Conservation (phyloP, 1,140 invertebrate genomes). For the Penaeus chinensis region DNA sequence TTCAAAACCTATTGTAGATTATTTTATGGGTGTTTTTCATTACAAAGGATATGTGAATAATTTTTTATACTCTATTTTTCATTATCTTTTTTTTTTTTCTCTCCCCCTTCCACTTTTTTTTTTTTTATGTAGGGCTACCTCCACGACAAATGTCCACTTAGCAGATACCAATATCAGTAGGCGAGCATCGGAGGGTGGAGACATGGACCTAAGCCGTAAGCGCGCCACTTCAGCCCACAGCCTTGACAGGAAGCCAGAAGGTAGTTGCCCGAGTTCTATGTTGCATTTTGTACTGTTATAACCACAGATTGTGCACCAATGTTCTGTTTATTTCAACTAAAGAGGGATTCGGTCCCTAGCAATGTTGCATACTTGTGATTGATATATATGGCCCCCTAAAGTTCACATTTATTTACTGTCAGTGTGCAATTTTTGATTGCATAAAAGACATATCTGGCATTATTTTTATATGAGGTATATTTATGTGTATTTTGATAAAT, state of each 20-base stretch:
- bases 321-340: background rate
- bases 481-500: too few species aligned
- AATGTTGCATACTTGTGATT: too few species aligned
- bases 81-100: background rate
- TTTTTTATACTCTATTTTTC: background rate
- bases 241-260: slow-evolving; percentile 78
- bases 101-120: too few species aligned
- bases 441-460: too few species aligned
- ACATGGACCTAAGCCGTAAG: slow-evolving; percentile 81
- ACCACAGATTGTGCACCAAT: background rate
- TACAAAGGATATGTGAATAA: background rate
- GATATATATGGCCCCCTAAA: too few species aligned
- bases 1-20: background rate
- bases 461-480: too few species aligned
- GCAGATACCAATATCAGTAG: slow-evolving; percentile 78
- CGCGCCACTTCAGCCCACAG: slow-evolving; percentile 80
- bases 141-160: slow-evolving; percentile 81
- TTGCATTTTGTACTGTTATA: too few species aligned
- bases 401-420: too few species aligned
- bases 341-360: too few species aligned
- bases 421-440: too few species aligned
- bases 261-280: slow-evolving; percentile 66
- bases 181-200: slow-evolving; percentile 81
- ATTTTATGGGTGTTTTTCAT: background rate
- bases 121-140: slow-evolving; percentile 78